Percentiles rank a stretch among this genome's conserved stretches.
These are phyloP conservation scores for Pionites leucogaster DNA, from an alignment of 2,113 vertebrate genomes.

Conservation along the genomic window DNA sequence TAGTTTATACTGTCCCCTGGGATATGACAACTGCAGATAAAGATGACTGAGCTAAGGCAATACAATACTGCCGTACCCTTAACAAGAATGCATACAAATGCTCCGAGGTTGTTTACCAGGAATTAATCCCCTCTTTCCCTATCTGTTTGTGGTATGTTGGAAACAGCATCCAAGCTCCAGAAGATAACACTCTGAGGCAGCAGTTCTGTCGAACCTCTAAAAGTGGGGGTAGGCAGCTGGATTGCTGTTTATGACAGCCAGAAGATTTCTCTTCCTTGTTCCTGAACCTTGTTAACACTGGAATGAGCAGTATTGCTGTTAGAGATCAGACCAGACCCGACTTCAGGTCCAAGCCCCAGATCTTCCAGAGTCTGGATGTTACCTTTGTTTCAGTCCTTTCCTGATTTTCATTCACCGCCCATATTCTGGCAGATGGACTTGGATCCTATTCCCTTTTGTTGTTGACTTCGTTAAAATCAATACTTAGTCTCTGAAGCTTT, in stretches of 20 bases:
- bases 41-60: constrained; percentile 41
- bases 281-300: background rate
- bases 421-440: background rate
- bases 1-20: constrained; percentile 11
- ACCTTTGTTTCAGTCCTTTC: constrained; percentile 8
- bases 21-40: constrained; percentile 62
- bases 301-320: constrained; percentile 21
- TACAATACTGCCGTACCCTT: constrained; percentile 55
- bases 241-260: background rate
- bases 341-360: background rate
- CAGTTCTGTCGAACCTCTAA: background rate
- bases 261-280: constrained; percentile 8
- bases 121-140: constrained; percentile 51
- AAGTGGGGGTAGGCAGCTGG: background rate
- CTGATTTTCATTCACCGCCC: background rate
- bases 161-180: constrained; percentile 34
- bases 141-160: constrained; percentile 58
- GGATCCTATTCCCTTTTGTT: background rate
- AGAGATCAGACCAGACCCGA: background rate
- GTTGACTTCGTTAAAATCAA: background rate
- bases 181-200: constrained; percentile 49
- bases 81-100: constrained; percentile 62
- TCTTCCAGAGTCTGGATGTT: background rate
- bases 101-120: constrained; percentile 52
- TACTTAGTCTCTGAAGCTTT: background rate